Base-by-base conservation (phyloP, 2,888 invertebrate genomes). In the Ommatoiulus sabulosus region DNA sequence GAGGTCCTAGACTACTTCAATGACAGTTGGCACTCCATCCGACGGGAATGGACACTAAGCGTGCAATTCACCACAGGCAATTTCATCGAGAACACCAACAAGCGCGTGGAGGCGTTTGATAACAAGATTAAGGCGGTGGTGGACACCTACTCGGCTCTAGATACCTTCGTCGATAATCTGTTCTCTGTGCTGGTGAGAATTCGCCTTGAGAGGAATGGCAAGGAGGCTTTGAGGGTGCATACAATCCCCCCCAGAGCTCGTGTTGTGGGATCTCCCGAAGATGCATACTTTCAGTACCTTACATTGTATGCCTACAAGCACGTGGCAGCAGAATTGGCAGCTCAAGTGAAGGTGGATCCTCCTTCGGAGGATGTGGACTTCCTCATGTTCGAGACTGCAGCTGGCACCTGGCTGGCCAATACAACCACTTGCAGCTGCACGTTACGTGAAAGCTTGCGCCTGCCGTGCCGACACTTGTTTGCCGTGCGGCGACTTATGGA, bases 11-110 rank as follows among this genome's bases (percentile, higher is more conserved):
- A 44, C 46, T 85, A 85, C 85, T 85, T 85, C 85, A 7, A 44
- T 17, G n/a, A 24, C 15, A 85, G n/a, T n/a, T 85, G 85, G 85
- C 85, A 85, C 20, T 35, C 85, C 17, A 46, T 85, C 44, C 85
- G 44, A 7, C 17, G n/a, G n/a, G 24, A 5, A 17, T 85, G 85
- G 85, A 35, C 46, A 7, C 15, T 46, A 35, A 35, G 85, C 44
- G 35, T 35, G 44, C 15, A 44, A 35, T 44, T 85, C n/a, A 46
- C 7, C 46, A 85, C 85, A 0, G 85, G 85, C 85, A 85, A 20
- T n/a, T 85, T 44, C 35, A 15, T 85, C 15, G n/a, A 46, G 17
- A 44, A n/a, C 44, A 44, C 85, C 46, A 85, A 85, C 17, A 7
- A n/a, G 15, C 35, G 85, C 7, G 44, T 85, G 20, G 85, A 85